Conservation (phyloP, 2,113 vertebrate species). For the Crocuta crocuta region DNA sequence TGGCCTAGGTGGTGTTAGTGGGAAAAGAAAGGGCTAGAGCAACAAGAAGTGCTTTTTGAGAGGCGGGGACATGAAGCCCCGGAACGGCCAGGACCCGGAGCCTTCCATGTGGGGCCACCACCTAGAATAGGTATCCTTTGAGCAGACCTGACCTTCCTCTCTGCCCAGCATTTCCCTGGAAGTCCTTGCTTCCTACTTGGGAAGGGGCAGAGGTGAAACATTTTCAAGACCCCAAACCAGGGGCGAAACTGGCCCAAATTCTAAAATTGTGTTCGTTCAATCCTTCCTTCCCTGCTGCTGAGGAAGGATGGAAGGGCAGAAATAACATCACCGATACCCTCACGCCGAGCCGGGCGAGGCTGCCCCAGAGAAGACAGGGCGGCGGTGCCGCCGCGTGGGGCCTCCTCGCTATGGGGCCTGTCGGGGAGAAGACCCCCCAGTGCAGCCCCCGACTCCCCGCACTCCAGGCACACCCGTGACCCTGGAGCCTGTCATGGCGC, state of each 20-base stretch:
- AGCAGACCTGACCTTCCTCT: neutral
- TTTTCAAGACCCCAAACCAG: neutral
- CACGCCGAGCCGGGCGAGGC: neutral
- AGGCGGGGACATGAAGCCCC: neutral
- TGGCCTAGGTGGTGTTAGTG: neutral
- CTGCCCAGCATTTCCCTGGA: neutral
- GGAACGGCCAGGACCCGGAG: neutral
- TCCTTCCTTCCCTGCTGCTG: neutral
- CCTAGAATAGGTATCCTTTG: neutral
- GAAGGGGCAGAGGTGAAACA: no score
- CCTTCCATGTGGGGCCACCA: neutral
- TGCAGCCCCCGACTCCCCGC: neutral
- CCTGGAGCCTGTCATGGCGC: fast-evolving
- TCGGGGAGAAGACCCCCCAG: neutral
- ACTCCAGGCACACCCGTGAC: neutral
- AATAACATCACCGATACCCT: fast-evolving
- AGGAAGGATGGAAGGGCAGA: neutral
- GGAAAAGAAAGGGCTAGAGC: neutral
- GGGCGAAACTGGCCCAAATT: neutral
- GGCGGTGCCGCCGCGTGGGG: fast-evolving
- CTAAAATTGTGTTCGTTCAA: neutral
- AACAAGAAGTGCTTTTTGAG: neutral
- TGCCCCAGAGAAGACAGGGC: neutral
- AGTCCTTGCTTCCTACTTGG: neutral
- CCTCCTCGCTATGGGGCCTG: neutral